Evolutionary conservation across 1,140 invertebrate genomes (phyloP).

Genomic region (Leptinotarsa texana): DNA sequence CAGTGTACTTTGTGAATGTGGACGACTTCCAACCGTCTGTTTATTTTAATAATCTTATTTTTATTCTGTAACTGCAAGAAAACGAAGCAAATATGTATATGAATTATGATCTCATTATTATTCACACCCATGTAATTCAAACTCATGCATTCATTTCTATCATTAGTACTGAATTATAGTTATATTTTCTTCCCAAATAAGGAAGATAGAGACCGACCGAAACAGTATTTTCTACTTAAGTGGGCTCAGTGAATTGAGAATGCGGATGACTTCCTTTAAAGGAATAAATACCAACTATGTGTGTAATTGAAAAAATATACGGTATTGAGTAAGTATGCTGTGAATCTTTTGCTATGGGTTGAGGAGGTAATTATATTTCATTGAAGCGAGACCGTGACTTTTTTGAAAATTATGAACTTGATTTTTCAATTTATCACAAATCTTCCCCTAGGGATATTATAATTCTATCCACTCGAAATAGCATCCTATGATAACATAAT

Average conservation of each 20-base stretch:
- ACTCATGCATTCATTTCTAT: not conserved
- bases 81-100: not conserved
- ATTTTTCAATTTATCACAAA: too few relatives aligned
- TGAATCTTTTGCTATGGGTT: not conserved
- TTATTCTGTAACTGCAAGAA: too few relatives aligned
- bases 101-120: not conserved
- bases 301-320: not conserved
- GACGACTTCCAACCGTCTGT: too few relatives aligned
- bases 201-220: not conserved
- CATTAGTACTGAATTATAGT: not conserved
- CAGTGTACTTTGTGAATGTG: too few relatives aligned
- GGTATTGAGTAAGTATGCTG: not conserved
- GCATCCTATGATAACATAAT: too few relatives aligned
- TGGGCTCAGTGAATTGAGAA: constrained; percentile 3
- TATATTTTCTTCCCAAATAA: not conserved
- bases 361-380: too few relatives aligned
- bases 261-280: constrained; percentile 1
- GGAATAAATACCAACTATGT: not conserved
- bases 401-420: too few relatives aligned
- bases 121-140: constrained; percentile 2
- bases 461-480: too few relatives aligned
- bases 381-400: too few relatives aligned
- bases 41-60: too few relatives aligned
- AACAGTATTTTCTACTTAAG: not conserved
- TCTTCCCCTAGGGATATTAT: too few relatives aligned